Base-by-base conservation (phyloP, 2,888 invertebrate species). In the Drosophila suboccidentalis region DNA sequence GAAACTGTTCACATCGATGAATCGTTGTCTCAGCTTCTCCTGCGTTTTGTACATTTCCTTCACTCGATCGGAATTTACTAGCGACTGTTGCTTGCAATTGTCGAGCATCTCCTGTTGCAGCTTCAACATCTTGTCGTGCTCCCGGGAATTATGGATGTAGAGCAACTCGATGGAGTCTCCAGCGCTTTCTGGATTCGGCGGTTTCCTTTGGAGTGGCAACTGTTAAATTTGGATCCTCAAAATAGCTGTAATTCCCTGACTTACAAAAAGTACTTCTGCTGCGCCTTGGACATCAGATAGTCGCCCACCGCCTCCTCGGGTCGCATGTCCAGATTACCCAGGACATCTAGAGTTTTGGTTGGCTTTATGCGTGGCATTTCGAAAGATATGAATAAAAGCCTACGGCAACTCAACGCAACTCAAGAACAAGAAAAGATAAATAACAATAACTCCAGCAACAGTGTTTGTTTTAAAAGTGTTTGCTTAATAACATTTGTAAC, bases 1-100 rank as follows among this genome's bases (percentile, higher is more conserved):
- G 54, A 93, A 93, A 61, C 84, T 90, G 74, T 92, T 93, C 5
- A 92, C 90, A 50, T 88, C 85, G 59, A 93, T 90, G 44, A 93
- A 93, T 4, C 91, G 90, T 50, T 91, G 84, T 1, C 93, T 85
- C 49, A 92, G 71, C 6, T 88, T 58, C 4, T 67, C 72, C 65
- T 92, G 92, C 4, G 85, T 83, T 57, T 84, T 75, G 60, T 91
- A 89, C 75, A 92, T 80, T 34, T 90, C 74, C 2, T 81, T 73
- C 22, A 91, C 90, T 4, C 92, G 90, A 36, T 67, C 66, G 4
- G 72, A 61, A 64, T 92, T 92, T 3, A 80, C 60, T 8, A 81
- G 71, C 3, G 81, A 75, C 67, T 93, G 90, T 0, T 72, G 68
- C 58, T 90, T 90, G 3, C 91, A 86, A 61, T 85, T 76, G 34